Conservation (phyloP, 2,888 invertebrate genomes). For the Falcaria lacertinaria region DNA sequence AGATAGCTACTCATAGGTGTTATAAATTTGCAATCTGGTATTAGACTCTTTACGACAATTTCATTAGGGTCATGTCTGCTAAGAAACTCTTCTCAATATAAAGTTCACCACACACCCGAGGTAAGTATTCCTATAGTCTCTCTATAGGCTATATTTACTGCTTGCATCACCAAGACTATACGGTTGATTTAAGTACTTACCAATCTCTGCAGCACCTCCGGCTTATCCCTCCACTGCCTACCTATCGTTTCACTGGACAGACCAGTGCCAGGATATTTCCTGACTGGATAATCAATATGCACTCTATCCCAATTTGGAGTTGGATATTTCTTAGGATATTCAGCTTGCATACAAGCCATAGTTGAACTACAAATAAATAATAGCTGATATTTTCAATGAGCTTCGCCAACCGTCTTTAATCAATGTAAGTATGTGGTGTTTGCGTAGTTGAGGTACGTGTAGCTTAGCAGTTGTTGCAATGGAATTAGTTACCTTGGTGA, state of each 20-base stretch:
- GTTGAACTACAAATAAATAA: too few relatives aligned
- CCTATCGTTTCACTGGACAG: constrained; percentile 50
- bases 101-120: too few relatives aligned
- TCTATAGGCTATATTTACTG: too few relatives aligned
- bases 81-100: too few relatives aligned
- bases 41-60: too few relatives aligned
- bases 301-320: constrained; percentile 50
- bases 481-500: neutral
- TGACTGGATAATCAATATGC: constrained; percentile 51
- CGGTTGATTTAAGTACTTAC: constrained; percentile 29
- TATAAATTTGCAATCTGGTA: too few relatives aligned
- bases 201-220: constrained; percentile 39
- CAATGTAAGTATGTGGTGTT: too few relatives aligned
- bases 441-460: too few relatives aligned
- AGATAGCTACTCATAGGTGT: too few relatives aligned
- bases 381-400: neutral
- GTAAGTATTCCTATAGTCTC: too few relatives aligned
- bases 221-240: constrained; percentile 39
- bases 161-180: too few relatives aligned
- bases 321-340: constrained; percentile 45
- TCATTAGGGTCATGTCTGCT: too few relatives aligned
- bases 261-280: constrained; percentile 40
- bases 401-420: neutral
- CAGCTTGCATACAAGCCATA: constrained; percentile 40
- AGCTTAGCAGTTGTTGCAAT: neutral